Evolutionary conservation across 2,113 vertebrate genomes (phyloP), one percentile per base, ranked within the genome.

Genomic region (Vireo altiloquus): DNA sequence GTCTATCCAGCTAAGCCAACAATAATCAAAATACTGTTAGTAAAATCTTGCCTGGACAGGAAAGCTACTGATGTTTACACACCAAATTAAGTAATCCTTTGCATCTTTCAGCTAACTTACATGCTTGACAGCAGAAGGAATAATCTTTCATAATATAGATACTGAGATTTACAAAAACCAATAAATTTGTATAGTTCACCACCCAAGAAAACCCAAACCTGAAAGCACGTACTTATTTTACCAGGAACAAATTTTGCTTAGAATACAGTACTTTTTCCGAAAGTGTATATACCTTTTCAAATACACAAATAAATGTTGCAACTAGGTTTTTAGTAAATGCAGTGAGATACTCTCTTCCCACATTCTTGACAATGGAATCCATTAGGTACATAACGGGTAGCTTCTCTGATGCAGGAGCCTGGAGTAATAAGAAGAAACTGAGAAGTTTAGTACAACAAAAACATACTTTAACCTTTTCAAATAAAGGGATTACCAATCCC

Each of bases 301-400:
- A 99, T 97, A 99, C 99, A 99, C 99, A 99, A 98, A 99, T 98
- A 99, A 99, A 99, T 98, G 99, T 99, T 98, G 99, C 98, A 98
- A 99, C 98, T 99, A 99, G 99, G 99, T 99, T 99, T 99, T 99
- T 99, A 99, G 99, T 98, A 99, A 99, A 99, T 98, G 99, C 99
- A 98, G 98, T 98, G 97, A 99, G 99, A 99, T 99, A 99, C 71
- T 99, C 99, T 99, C 99, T 98, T 98, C 99, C 99, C 98, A 99
- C 99, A 95, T 99, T 99, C 99, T 99, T 99, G 98, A 99, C 99
- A 98, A 99, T 99, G 98, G 99, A 99, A 98, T 99, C 99, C 99
- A 99, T 99, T 98, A 99, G 99, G 98, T 99, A 99, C 99, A 99
- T 99, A 98, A 99, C 99, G 33, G 99, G 99, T 86, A 99, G 99